Evolutionary conservation across 2,113 vertebrate genomes (phyloP).

Genomic region (Cariama cristata): DNA sequence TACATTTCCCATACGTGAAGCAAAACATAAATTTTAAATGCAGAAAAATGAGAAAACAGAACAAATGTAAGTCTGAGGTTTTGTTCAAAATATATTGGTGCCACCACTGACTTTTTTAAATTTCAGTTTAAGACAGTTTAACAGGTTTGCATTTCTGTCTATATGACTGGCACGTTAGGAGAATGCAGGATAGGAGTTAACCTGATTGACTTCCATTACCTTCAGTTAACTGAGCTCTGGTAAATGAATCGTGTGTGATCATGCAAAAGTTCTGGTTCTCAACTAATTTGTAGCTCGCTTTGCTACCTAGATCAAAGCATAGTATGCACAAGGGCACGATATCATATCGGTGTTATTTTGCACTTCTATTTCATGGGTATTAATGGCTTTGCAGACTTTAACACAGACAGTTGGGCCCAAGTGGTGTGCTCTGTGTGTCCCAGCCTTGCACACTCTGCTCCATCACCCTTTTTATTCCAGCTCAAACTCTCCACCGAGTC

Average conservation of each 20-base stretch:
- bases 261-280: background rate
- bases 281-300: rapidly evolving
- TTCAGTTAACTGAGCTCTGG: background rate
- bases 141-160: background rate
- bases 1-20: background rate
- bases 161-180: background rate
- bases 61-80: background rate
- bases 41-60: background rate
- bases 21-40: constrained; percentile 37
- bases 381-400: background rate
- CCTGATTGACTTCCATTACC: background rate
- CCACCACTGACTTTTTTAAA: background rate
- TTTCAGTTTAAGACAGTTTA: background rate
- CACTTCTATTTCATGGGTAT: background rate
- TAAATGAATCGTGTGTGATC: background rate
- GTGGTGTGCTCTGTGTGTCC: background rate
- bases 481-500: background rate
- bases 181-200: background rate
- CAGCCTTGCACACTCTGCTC: background rate
- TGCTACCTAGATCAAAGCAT: background rate
- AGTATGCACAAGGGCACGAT: background rate
- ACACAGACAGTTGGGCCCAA: too few relatives aligned
- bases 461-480: background rate
- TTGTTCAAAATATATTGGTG: background rate
- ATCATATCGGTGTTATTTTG: background rate